A percentile compares a stretch with the other conserved stretches of the same genome.
Evolutionary conservation across 2,888 invertebrate species (phyloP).

Genomic region (Aleiodes leptofemur): DNA sequence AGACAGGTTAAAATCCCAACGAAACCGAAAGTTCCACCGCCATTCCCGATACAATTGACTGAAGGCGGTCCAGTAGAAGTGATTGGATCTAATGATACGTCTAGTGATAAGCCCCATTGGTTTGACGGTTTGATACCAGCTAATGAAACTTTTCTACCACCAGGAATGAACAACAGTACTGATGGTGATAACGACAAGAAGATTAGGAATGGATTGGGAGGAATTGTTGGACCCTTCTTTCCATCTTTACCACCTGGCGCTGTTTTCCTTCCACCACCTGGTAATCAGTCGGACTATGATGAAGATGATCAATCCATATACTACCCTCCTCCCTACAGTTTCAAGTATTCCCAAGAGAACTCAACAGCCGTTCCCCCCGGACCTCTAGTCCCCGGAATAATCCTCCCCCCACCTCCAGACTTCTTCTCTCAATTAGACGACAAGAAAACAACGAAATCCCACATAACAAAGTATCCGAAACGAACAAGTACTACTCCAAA

Average conservation of each 20-base stretch:
- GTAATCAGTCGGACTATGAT: conserved; percentile 84
- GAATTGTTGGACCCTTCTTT: conserved; percentile 70
- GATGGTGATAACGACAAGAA: conserved; percentile 75
- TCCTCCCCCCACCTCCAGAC: conserved; percentile 91
- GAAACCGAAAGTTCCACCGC: conserved; percentile 91
- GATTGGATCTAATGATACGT: conserved; percentile 87
- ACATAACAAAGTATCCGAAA: conserved; percentile 62
- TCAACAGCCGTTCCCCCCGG: conserved; percentile 86
- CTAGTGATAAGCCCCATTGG: conserved; percentile 76
- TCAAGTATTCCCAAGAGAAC: conserved; percentile 88
- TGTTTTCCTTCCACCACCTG: conserved; percentile 76
- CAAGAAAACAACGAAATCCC: conserved; percentile 66
- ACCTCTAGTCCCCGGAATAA: conserved; percentile 91
- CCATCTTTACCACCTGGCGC: conserved; percentile 81
- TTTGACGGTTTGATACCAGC: conserved; percentile 77
- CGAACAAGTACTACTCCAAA: conserved; percentile 60
- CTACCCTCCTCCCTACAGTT: conserved; percentile 94
- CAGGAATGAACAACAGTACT: conserved; percentile 76
- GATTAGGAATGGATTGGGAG: conserved; percentile 76
- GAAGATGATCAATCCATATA: conserved; percentile 94
- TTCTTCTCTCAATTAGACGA: conserved; percentile 86
- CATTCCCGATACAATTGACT: conserved; percentile 93
- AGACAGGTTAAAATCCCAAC: conserved; percentile 90
- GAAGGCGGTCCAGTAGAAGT: conserved; percentile 92
- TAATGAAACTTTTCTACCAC: conserved; percentile 77